These are phyloP conservation scores for Passer domesticus DNA, from an alignment of 2,113 vertebrate genomes.

Conservation along the genomic window DNA sequence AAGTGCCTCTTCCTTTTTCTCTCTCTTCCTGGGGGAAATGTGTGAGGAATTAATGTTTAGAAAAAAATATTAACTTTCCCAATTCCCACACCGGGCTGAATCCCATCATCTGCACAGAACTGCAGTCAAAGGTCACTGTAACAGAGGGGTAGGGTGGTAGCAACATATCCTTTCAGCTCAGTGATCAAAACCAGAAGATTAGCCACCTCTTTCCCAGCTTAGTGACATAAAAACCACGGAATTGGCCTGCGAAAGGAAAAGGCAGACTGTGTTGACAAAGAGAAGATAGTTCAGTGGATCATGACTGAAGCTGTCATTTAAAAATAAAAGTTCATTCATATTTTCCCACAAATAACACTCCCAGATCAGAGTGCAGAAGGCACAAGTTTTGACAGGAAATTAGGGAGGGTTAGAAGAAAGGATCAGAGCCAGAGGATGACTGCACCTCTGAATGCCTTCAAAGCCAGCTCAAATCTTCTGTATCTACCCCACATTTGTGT, in stretches of 20 bases:
- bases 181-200: conserved; percentile 30
- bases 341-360: neutral
- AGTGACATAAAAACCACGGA: neutral
- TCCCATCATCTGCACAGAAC: neutral
- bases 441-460: neutral
- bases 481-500: neutral
- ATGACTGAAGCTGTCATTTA: neutral
- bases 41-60: conserved; percentile 32
- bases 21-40: neutral
- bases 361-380: neutral
- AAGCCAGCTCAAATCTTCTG: neutral
- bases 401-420: neutral
- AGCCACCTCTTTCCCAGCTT: neutral
- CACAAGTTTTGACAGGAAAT: conserved; percentile 18
- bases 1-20: neutral
- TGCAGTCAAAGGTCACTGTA: neutral
- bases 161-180: neutral
- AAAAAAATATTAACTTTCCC: conserved; percentile 2
- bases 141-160: neutral
- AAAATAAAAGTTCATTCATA: neutral
- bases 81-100: neutral
- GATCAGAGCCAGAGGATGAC: neutral
- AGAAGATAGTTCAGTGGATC: neutral
- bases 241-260: neutral
- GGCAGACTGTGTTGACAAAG: neutral